A percentile compares a stretch with the other conserved stretches of the same genome.
These are phyloP conservation scores for Mixornis gularis DNA, from an alignment of 2,113 vertebrate species.

Conservation along the genomic window DNA sequence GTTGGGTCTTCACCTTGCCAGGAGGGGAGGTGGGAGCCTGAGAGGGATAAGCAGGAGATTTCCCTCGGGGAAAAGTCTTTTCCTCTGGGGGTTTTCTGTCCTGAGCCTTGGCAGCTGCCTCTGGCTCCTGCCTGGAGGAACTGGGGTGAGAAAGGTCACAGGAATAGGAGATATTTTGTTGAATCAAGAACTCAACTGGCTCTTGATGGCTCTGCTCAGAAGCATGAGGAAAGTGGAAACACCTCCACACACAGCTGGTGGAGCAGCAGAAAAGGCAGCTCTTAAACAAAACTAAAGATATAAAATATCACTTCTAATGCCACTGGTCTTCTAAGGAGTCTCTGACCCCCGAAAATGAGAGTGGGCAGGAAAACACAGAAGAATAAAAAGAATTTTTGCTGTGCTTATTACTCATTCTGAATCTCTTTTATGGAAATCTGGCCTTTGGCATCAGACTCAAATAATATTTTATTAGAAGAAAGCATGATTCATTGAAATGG, in stretches of 20 bases:
- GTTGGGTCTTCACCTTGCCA: background rate
- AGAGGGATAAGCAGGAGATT: background rate
- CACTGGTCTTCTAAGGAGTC: background rate
- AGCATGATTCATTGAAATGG: slow-evolving; percentile 2
- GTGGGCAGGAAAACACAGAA: background rate
- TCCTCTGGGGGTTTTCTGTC: background rate
- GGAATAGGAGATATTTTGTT: background rate
- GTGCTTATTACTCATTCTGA: background rate
- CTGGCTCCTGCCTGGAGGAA: background rate
- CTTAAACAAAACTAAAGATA: background rate
- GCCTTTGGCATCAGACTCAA: background rate
- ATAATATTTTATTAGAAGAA: slow-evolving; percentile 53
- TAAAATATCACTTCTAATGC: background rate
- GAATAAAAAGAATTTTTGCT: background rate
- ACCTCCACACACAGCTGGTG: background rate
- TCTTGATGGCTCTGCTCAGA: background rate
- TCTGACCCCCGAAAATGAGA: background rate
- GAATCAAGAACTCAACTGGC: background rate
- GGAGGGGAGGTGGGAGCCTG: background rate
- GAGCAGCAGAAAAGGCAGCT: background rate
- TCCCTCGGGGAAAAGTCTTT: background rate
- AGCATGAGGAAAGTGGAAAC: background rate
- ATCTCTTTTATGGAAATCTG: slow-evolving; percentile 29
- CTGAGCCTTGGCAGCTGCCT: background rate
- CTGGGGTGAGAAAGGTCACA: background rate